Evolutionary conservation across 2,113 vertebrate species (phyloP).

Genomic region (Pluvialis apricaria): DNA sequence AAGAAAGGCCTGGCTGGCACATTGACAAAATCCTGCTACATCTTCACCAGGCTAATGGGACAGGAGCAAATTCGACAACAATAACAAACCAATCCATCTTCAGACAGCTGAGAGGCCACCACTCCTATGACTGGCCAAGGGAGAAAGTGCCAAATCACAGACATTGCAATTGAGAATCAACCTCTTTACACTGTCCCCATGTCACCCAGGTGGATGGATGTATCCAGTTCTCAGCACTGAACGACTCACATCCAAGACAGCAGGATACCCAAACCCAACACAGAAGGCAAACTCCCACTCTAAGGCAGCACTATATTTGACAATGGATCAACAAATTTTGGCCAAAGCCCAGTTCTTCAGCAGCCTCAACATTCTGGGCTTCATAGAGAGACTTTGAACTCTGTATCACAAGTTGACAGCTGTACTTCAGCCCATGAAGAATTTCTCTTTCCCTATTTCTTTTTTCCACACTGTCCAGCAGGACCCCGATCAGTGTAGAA

Average conservation of each 20-base stretch:
- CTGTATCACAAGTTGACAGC: not conserved
- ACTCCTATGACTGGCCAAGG: not conserved
- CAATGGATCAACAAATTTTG: not conserved
- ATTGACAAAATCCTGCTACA: not conserved
- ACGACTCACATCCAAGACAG: accelerated
- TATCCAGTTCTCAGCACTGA: not conserved
- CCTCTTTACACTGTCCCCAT: accelerated
- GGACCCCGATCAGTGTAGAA: not conserved
- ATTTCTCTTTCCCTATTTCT: not conserved
- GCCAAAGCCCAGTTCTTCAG: not conserved
- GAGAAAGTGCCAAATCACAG: not conserved
- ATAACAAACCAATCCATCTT: not conserved
- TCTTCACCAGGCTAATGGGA: not conserved
- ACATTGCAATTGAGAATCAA: not conserved
- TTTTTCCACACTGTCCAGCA: not conserved
- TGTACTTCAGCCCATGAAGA: not conserved
- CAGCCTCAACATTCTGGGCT: not conserved
- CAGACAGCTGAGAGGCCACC: not conserved
- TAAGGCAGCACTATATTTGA: not conserved
- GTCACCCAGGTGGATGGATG: not conserved
- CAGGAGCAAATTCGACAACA: not conserved
- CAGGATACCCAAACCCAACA: not conserved
- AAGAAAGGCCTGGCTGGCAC: not conserved
- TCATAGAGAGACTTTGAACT: not conserved
- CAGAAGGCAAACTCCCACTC: not conserved